Evolutionary conservation across 1,140 invertebrate species (phyloP).

Genomic region (Heliconius eleuchia): DNA sequence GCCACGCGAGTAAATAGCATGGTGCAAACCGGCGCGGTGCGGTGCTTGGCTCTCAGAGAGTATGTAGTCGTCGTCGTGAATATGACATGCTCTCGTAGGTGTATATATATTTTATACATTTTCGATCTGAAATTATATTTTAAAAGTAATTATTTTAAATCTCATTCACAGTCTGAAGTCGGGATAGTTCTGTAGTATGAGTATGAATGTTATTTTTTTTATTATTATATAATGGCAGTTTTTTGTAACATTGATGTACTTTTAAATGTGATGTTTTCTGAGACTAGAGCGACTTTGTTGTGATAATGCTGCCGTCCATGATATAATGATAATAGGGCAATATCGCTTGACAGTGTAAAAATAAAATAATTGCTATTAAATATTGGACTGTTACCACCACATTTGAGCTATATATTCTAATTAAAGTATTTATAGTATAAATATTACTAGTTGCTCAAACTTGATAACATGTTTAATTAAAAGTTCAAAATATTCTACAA

Average conservation of each 20-base stretch:
- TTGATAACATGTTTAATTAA: constrained; percentile 37
- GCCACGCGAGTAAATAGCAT: constrained; percentile 63
- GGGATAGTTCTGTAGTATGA: too few relatives aligned
- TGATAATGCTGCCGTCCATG: constrained; percentile 19
- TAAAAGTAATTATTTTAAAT: too few relatives aligned
- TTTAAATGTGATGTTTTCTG: neutral
- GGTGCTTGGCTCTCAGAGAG: constrained; percentile 10
- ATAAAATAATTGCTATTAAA: constrained; percentile 6
- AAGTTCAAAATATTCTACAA: constrained; percentile 38
- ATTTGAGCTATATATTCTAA: neutral
- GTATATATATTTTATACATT: too few relatives aligned
- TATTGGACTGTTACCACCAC: neutral
- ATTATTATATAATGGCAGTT: neutral
- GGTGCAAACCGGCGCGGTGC: constrained; percentile 29
- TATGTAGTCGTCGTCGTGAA: neutral
- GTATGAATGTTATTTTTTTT: too few relatives aligned
- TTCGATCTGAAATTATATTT: too few relatives aligned
- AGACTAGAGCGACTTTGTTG: constrained; percentile 16
- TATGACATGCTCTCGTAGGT: neutral
- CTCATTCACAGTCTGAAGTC: too few relatives aligned
- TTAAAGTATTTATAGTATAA: neutral
- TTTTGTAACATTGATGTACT: neutral
- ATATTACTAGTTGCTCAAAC: neutral
- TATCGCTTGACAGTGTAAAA: constrained; percentile 32
- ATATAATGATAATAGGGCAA: constrained; percentile 22